Percentiles rank a stretch among this genome's conserved stretches.
These are phyloP conservation scores for Stigmatopora argus DNA, from an alignment of 2,113 vertebrate species.

Conservation along the genomic window DNA sequence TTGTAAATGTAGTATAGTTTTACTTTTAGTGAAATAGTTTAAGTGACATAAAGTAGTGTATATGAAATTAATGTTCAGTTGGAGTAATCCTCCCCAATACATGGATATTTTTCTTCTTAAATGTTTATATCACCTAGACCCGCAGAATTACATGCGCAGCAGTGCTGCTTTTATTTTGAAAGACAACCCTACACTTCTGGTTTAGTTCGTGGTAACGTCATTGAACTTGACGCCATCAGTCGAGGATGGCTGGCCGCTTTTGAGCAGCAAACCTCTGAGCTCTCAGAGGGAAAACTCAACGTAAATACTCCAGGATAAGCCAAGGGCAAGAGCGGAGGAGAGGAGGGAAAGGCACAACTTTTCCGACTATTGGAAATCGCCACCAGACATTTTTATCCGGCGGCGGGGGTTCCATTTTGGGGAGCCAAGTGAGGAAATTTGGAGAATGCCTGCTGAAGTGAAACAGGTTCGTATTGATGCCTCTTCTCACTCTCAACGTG, in stretches of 20 bases:
- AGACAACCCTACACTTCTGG: constrained; percentile 8
- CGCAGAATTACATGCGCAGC: accelerated
- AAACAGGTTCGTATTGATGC: constrained; percentile 75
- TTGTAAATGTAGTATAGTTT: no score
- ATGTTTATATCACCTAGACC: background rate
- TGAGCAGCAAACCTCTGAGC: constrained; percentile 64
- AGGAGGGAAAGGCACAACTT: constrained; percentile 49
- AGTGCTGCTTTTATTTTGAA: constrained; percentile 33
- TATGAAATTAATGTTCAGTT: no score
- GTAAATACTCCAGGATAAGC: constrained; percentile 36
- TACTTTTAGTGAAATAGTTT: no score
- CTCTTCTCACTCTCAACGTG: constrained; percentile 19
- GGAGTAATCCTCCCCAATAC: no score
- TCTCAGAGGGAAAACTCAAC: constrained; percentile 48
- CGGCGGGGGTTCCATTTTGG: constrained; percentile 32
- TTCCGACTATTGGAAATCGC: constrained; percentile 39
- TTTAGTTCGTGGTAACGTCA: accelerated
- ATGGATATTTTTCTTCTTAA: no score
- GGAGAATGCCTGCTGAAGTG: constrained; percentile 81
- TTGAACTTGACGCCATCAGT: constrained; percentile 28
- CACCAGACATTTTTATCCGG: constrained; percentile 11
- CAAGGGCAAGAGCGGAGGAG: constrained; percentile 42
- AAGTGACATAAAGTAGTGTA: no score
- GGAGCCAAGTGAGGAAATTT: constrained; percentile 43
- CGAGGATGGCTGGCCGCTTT: constrained; percentile 64